Evolutionary conservation across 1,140 invertebrate species (phyloP), one percentile per base, ranked within the genome.

Genomic region (Nymphalis io): DNA sequence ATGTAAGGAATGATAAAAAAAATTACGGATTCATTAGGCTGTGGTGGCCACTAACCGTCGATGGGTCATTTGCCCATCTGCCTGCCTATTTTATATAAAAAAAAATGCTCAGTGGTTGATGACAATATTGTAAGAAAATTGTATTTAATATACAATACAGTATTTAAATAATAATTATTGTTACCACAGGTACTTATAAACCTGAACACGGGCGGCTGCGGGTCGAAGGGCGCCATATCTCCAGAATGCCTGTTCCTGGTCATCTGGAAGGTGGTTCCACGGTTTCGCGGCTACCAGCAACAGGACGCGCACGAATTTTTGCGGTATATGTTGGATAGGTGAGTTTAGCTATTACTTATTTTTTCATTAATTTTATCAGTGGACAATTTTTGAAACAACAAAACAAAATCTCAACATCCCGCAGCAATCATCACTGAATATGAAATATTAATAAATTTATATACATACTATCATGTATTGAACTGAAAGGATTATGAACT

Each of bases 261-360:
- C 18, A 96, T 97, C 40, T 97, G 96, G 96, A 96, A 96, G 88
- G 95, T 97, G 61, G 96, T 97, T 39, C 96, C 96, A 55, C 90
- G 96, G 78, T 97, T 97, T 92, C 93, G 95, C 78, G 96, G 96
- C n/a, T 97, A 96, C 87, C 96, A 96, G 74, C 96, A 97, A 79
- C 96, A 97, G 84, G 96, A 97, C 88, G 96, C 96, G 15, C 96
- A 97, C 83, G 96, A 97, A 87, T 97, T 97, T 85, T 93, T 97
- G 71, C 93, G 96, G 18, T 95, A 97, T 80, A 95, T 96, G 93
- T 91, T 97, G 42, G 96, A 97, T 84, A 92, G 95, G 82, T 92
- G 70, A 68, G 61, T 18, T 68, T 21, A 27, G 3, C 46, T 67
- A 39, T 40, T 20, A 53, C 1, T 33, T 33, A 33, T 33, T 33